phyloP scores from a whole-genome alignment of 2,797 vertebrate species.

The Valencia hispanica region DNA sequence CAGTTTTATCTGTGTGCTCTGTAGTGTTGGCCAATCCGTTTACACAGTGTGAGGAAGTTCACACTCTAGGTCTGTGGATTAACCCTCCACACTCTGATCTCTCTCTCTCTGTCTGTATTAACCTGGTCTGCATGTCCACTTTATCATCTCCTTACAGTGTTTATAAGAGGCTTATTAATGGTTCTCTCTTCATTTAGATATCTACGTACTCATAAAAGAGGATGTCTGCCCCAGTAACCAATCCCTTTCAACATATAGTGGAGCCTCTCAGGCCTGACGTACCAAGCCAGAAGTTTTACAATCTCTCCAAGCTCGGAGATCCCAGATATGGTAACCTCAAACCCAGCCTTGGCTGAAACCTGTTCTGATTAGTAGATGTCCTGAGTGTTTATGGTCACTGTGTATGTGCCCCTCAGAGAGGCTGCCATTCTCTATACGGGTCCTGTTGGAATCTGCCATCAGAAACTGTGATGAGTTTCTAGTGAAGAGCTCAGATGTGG shows the following conservation, averaged over 20 bases:
- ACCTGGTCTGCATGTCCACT: background rate
- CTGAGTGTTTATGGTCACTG: background rate
- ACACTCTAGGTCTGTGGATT: background rate
- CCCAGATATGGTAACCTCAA: conserved; percentile 87
- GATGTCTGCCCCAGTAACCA: conserved; percentile 77
- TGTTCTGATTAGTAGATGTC: fast-evolving
- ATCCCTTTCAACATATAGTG: conserved; percentile 84
- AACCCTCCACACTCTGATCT: background rate
- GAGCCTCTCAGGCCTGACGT: conserved; percentile 85
- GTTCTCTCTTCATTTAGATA: conserved; percentile 16
- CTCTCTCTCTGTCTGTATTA: background rate
- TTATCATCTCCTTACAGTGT: background rate
- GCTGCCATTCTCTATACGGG: conserved; percentile 92
- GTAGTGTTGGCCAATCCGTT: conserved; percentile 20
- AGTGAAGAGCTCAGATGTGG: conserved; percentile 90
- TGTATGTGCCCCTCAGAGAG: conserved; percentile 69
- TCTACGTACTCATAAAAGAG: conserved; percentile 27
- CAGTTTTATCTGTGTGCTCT: conserved; percentile 2
- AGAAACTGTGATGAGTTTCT: conserved; percentile 96
- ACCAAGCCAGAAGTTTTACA: conserved; percentile 88
- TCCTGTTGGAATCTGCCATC: conserved; percentile 93
- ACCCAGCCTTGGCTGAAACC: background rate
- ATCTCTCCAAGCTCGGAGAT: conserved; percentile 88
- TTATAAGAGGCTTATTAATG: background rate
- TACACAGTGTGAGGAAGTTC: background rate